A percentile compares a stretch with the other conserved stretches of the same genome.
These are phyloP conservation scores for Apaloderma vittatum DNA, from an alignment of 2,113 vertebrate genomes.

Conservation along the genomic window DNA sequence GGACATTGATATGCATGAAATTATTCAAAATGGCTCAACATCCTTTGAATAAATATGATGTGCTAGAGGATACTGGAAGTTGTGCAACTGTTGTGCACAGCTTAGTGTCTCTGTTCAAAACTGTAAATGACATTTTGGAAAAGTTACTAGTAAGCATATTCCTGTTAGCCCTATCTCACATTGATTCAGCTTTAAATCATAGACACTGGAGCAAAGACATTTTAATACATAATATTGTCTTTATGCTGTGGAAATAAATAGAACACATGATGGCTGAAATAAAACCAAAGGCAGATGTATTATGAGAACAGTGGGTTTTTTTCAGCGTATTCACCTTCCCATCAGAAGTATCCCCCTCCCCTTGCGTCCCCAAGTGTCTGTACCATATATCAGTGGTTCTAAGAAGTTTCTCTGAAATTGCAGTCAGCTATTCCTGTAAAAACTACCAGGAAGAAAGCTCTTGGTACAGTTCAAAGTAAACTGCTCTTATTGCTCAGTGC, in stretches of 20 bases:
- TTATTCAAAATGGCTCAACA: constrained; percentile 65
- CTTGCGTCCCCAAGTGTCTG: fast-evolving
- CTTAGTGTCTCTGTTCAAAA: constrained; percentile 26
- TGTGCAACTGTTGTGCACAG: constrained; percentile 13
- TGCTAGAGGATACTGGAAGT: constrained; percentile 37
- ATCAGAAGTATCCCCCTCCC: neutral
- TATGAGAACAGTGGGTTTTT: neutral
- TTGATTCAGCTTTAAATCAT: constrained; percentile 40
- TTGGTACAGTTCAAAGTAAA: constrained; percentile 12
- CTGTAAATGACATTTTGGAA: neutral
- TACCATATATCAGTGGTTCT: neutral
- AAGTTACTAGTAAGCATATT: constrained; percentile 8
- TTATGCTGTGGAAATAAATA: neutral
- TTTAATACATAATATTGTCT: neutral
- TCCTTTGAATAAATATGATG: constrained; percentile 64
- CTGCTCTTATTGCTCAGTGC: constrained; percentile 43
- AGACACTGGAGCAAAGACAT: neutral
- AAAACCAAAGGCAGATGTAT: neutral
- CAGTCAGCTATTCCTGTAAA: constrained; percentile 8
- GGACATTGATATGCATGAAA: constrained; percentile 64
- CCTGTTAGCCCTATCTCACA: neutral
- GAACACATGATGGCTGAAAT: neutral
- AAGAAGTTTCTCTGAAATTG: constrained; percentile 34
- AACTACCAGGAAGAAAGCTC: neutral
- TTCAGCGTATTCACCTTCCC: neutral